Evolutionary conservation across 2,113 vertebrate genomes (phyloP), one percentile per base, ranked within the genome.

Genomic region (Nesogale talazaci): DNA sequence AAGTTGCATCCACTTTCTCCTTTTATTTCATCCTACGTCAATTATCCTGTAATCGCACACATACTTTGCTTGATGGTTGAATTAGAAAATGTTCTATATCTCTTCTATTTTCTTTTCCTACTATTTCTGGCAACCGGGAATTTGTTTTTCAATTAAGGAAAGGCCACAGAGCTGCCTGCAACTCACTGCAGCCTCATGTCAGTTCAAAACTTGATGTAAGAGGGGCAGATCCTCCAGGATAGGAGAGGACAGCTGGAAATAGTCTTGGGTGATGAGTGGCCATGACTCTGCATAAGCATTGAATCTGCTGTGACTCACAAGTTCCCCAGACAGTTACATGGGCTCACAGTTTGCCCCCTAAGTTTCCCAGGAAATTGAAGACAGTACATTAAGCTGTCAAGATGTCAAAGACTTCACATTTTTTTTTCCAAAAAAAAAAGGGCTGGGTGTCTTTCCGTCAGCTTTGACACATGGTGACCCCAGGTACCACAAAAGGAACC

Each of bases 101-200:
- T 46, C 42, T 94, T 91, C 76, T 38, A 23, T 85, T 93, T 96
- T 57, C 86, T 86, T 90, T 94, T 34, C 38, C 38, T 74, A 25
- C 15, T 38, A 27, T n/a, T 82, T 75, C 83, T 93, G 75, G 77
- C 89, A 89, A 17, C n/a, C 85, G 42, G 63, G 92, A 59, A 81
- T 91, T 77, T 92, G 91, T 81, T 87, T 78, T 74, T 93, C 78
- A 90, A 76, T 93, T 96, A 92, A 92, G 82, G 94, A 94, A 93
- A 94, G 92, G 92, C 90, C 92, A 92, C 69, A 27, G 3, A 69
- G 56, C 78, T 95, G 83, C 74, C 88, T 91, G 56, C 74, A 29
- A 87, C 86, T 81, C 75, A 0, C n/a, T 74, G 42, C 38, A 74
- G 4, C 17, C 27, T 80, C 4, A 84, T 77, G 65, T 91, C 90